Evolutionary conservation across 1,140 invertebrate genomes (phyloP), one percentile per base, ranked within the genome.

Genomic region (Phymorhynchus buccinoides): DNA sequence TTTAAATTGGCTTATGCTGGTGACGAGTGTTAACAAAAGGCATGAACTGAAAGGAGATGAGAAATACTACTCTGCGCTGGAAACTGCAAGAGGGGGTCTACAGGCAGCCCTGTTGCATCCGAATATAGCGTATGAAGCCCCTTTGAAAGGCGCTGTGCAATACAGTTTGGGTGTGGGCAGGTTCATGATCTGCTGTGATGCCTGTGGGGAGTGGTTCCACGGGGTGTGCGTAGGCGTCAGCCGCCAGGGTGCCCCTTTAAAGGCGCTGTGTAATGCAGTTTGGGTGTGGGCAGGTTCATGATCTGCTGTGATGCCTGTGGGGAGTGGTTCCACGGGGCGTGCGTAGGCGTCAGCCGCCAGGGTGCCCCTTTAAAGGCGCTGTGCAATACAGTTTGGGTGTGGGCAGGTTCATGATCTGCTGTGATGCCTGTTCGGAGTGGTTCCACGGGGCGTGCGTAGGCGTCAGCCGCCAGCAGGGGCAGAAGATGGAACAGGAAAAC

Each of bases 131-230:
- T n/a, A n/a, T n/a, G n/a, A n/a, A n/a, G n/a, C n/a, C n/a, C n/a
- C n/a, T n/a, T n/a, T n/a, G n/a, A n/a, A n/a, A n/a, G n/a, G n/a
- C n/a, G n/a, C n/a, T n/a, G n/a, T n/a, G n/a, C n/a, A n/a, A n/a
- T n/a, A n/a, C n/a, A n/a, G n/a, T n/a, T n/a, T n/a, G n/a, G n/a
- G n/a, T n/a, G n/a, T n/a, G n/a, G 9, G 48, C 48, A 52, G 94
- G 44, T 99, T 99, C 92, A 99, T 99, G 98, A 99, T 99, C 90
- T 98, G 97, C 91, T 99, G 98, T 93, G 98, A 99, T 93, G 95
- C 95, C 1, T 99, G 98, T 93, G 96, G 98, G 92, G 97, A 99
- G 90, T 99, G 98, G 98, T 99, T 97, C 91, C 98, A 99, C 93
- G 98, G 98, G 12, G 97, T 96, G 90, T 99, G 98, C 94, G 98